Evolutionary conservation across 2,797 vertebrate genomes (phyloP).

Genomic region (Eulemur albifrons): DNA sequence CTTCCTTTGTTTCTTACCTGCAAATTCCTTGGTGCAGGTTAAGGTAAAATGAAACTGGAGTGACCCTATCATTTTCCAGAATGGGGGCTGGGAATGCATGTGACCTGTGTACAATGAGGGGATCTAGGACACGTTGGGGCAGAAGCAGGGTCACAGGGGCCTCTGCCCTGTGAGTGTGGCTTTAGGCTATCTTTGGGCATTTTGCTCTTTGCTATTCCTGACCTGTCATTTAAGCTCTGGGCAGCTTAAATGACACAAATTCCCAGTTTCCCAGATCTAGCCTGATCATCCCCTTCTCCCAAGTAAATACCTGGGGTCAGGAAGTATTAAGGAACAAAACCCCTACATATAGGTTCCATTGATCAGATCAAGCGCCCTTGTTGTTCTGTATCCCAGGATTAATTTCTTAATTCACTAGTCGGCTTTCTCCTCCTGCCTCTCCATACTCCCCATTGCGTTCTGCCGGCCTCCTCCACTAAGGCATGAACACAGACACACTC

Average conservation of each 20-base stretch:
- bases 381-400: neutral
- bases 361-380: neutral
- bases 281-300: neutral
- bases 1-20: neutral
- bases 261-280: neutral
- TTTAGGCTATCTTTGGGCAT: neutral
- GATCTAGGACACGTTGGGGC: neutral
- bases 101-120: neutral
- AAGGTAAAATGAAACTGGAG: neutral
- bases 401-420: neutral
- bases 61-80: neutral
- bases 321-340: neutral
- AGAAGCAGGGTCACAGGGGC: neutral
- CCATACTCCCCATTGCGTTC: neutral
- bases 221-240: neutral
- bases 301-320: neutral
- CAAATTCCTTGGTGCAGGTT: neutral
- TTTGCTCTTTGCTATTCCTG: rapidly evolving
- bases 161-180: neutral
- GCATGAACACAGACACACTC: neutral
- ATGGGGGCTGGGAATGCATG: rapidly evolving
- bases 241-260: neutral
- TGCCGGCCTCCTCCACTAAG: neutral
- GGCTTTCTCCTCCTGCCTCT: neutral
- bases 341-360: rapidly evolving